Evolutionary conservation across 2,888 invertebrate genomes (phyloP).

Genomic region (Protula sp.): DNA sequence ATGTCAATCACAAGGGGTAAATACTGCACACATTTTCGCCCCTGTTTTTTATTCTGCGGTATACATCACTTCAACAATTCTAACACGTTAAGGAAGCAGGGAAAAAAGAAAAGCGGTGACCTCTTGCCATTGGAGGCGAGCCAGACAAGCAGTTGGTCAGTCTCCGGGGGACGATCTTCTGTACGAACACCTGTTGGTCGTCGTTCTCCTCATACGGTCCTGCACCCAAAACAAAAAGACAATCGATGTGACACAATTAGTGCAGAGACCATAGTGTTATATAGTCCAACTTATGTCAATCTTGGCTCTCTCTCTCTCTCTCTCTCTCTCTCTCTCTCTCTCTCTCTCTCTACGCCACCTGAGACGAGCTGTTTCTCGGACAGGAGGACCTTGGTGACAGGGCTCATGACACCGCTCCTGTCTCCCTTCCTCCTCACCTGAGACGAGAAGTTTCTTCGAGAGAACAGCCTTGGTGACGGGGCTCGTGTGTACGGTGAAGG

Average conservation of each 20-base stretch:
- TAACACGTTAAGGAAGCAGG: no score
- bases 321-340: no score
- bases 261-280: no score
- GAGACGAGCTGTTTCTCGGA: conserved; percentile 32
- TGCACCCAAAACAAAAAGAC: conserved; percentile 16
- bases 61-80: no score
- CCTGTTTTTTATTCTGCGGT: no score
- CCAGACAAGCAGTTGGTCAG: conserved; percentile 88
- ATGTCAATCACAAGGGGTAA: no score
- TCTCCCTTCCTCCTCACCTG: conserved; percentile 25
- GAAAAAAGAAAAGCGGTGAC: conserved; percentile 58
- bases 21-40: no score
- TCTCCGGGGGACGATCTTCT: conserved; percentile 96
- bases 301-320: no score
- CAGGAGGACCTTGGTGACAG: conserved; percentile 61
- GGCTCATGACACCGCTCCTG: no score
- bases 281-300: no score
- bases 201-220: conserved; percentile 93
- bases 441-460: conserved; percentile 31
- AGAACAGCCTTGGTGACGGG: conserved; percentile 63
- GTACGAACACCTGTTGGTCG: conserved; percentile 95
- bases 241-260: no score
- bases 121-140: conserved; percentile 91
- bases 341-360: no score
- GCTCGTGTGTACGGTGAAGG: conserved; percentile 93